phyloP scores from a whole-genome alignment of 2,113 vertebrate species.

The Oncorhynchus masou region DNA sequence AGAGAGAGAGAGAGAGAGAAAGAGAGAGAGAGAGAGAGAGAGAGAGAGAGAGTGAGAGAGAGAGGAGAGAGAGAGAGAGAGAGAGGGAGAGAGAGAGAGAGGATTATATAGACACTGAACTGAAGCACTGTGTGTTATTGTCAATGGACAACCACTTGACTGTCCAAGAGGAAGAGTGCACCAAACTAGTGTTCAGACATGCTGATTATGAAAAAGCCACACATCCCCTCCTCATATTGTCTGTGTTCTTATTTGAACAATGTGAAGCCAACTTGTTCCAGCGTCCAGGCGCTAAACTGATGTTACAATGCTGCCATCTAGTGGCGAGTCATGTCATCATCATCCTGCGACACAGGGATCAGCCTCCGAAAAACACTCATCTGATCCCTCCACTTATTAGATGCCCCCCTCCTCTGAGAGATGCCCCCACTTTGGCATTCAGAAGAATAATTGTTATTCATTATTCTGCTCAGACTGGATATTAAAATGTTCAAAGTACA shows the following conservation, averaged over 20 bases:
- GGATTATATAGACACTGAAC: too few species aligned
- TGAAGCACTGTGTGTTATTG: not conserved
- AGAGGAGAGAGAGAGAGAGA: too few species aligned
- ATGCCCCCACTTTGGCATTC: not conserved
- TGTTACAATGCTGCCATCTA: constrained; percentile 60
- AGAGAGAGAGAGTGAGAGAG: too few species aligned
- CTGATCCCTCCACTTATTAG: not conserved
- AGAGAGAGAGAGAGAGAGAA: not conserved
- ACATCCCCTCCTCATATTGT: not conserved
- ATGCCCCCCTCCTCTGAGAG: not conserved
- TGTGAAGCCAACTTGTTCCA: constrained; percentile 3
- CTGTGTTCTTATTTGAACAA: not conserved
- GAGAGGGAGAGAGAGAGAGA: not conserved
- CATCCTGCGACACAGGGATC: not conserved
- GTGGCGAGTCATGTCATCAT: constrained; percentile 28
- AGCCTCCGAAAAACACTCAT: not conserved
- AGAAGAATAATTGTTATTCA: constrained; percentile 23
- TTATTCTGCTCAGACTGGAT: constrained; percentile 9
- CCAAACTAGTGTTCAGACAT: constrained; percentile 1
- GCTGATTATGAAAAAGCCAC: not conserved
- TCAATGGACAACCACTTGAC: not conserved
- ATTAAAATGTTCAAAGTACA: constrained; percentile 20
- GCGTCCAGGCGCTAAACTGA: not conserved
- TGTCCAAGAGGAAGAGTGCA: constrained; percentile 2
- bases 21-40: not conserved